phyloP scores from a whole-genome alignment of 92 coral and sea anemone genomes.

The Porites cylindrica region DNA sequence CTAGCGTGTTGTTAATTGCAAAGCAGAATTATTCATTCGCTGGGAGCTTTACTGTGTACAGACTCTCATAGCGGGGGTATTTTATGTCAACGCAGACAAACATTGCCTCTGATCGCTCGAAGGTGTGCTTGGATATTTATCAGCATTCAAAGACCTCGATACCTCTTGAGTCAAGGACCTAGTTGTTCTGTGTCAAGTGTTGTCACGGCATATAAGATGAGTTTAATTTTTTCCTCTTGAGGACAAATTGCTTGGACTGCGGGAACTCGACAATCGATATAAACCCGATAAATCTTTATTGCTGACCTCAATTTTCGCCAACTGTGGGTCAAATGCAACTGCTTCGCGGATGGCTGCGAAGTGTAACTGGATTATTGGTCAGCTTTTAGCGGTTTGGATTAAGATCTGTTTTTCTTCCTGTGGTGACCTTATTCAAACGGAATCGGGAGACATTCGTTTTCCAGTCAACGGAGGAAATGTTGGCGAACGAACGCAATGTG shows the following conservation, averaged over 20 bases:
- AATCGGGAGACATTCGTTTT: conserved; percentile 70
- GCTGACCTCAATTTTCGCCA: conserved; percentile 58
- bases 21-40: conserved; percentile 41
- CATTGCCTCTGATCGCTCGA: conserved; percentile 4
- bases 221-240: conserved; percentile 44
- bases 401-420: conserved; percentile 48
- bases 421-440: conserved; percentile 44
- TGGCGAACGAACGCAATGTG: conserved; percentile 70
- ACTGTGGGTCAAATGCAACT: conserved; percentile 44
- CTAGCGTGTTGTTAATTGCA: conserved; percentile 37
- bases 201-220: conserved; percentile 41
- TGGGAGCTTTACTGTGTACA: conserved; percentile 24
- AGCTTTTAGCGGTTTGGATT: conserved; percentile 33
- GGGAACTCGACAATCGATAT: conserved; percentile 39
- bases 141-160: neutral
- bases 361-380: conserved; percentile 19
- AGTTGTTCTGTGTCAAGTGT: conserved; percentile 45
- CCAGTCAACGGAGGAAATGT: conserved; percentile 67
- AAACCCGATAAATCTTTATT: conserved; percentile 29
- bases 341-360: conserved; percentile 46
- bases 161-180: conserved; percentile 48
- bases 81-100: conserved; percentile 9
- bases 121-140: neutral
- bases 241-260: conserved; percentile 48
- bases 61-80: conserved; percentile 29